Evolutionary conservation across 2,113 vertebrate species (phyloP), one percentile per base, ranked within the genome.

Genomic region (Platysternon megacephalum): DNA sequence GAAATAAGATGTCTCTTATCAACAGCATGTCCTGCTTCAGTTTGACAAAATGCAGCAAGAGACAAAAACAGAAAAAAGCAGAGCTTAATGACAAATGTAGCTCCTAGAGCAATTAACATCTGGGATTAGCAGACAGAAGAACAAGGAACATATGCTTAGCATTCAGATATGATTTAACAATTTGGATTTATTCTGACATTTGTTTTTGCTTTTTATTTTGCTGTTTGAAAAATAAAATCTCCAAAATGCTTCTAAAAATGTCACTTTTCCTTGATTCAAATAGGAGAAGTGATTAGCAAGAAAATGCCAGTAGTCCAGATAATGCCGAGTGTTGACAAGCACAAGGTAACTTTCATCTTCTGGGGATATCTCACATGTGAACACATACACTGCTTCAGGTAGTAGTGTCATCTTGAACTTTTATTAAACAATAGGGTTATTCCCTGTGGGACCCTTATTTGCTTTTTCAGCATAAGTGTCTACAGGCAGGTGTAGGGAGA

Each of bases 101-200:
- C 90, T 79, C 82, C 79, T 6, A 52, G 85, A 91, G 78, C 88
- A 97, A 97, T 97, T 98, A 98, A 97, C 90, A 88, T 78, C 91
- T 96, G 95, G 93, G 82, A 95, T 95, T 91, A 97, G 94, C 78
- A 97, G 92, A 86, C 65, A 93, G 88, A 94, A 51, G 88, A 97
- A 86, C 48, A 95, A 94, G 94, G 97, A 88, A 81, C 88, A 49
- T 92, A 90, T 88, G 84, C 72, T 95, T 85, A 65, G 79, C 55
- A 94, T 6, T 96, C 92, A 96, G 87, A 96, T 55, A 89, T 93
- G 85, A 95, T 89, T 97, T 91, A 95, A 85, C 82, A 90, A 55
- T 91, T 91, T 94, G 87, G 87, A 96, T 97, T 97, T 97, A 97
- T 96, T 97, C 96, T 97, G 96, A 93, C 84, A 91, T 93, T 94